Evolutionary conservation across 2,113 vertebrate genomes (phyloP), one percentile per base, ranked within the genome.

Genomic region (Morone saxatilis): DNA sequence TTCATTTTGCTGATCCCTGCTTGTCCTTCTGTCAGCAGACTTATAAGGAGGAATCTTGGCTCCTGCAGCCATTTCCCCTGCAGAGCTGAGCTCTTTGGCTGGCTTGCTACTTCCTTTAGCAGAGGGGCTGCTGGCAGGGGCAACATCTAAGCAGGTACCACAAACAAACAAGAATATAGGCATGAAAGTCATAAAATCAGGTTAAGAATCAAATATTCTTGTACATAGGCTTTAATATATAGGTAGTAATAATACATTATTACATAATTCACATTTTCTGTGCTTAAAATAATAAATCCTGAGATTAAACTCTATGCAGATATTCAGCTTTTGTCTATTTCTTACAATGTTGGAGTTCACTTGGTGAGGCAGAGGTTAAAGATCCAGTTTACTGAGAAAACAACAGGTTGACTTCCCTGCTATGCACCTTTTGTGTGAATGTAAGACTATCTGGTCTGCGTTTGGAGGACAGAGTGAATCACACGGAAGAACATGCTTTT

Each of bases 71-170:
- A 2, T 71, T 85, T 76, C 83, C 76, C 91, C 92, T 90, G 92
- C 89, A 89, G 94, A 65, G 89, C 87, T 90, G 84, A 91, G 86
- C 92, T 89, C 86, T 92, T 92, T 94, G 93, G 92, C 92, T 78
- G 85, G 81, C 78, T 80, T n/a, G 14, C 22, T 72, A 87, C 87
- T 94, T 94, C 92, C 92, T 86, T 43, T 80, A 90, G 85, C 95
- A 91, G 89, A 93, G 93, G 92, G 93, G 77, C 88, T 84, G 88
- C 92, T 94, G 93, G 94, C 94, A 91, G 91, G 83, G 62, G 89
- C 90, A 73, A 89, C 89, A 81, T 67, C 81, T 62, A 80, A 89
- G 70, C 78, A 93, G 82, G 94, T 94, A 89, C 76, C 53, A 71
- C 77, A 75, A 74, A 86, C 86, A 87, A 61, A 87, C 84, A 81